Conservation (phyloP, 2,113 vertebrate species). For the Craseonycteris thonglongyai region DNA sequence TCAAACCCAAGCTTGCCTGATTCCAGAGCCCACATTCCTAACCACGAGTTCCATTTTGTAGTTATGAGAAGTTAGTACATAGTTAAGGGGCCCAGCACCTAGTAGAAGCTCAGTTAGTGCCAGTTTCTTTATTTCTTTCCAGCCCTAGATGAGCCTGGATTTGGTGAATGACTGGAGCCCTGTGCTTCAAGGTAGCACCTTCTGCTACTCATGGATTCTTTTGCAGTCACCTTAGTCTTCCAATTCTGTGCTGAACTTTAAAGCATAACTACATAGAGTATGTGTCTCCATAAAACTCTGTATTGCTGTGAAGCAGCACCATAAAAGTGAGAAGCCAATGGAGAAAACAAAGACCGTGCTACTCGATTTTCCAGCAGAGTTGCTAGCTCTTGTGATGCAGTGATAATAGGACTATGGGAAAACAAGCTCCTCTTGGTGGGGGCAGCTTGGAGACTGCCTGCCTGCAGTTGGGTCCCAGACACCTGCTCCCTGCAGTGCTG, state of each 20-base stretch:
- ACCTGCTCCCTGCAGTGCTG: not conserved
- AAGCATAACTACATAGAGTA: slow-evolving; percentile 10
- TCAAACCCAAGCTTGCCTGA: not conserved
- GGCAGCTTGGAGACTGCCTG: not conserved
- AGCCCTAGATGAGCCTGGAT: not conserved
- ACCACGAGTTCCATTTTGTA: rapidly evolving
- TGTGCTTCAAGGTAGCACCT: not conserved
- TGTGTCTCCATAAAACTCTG: slow-evolving; percentile 31
- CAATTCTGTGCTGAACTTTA: not conserved
- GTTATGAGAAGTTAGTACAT: not conserved
- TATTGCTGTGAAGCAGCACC: slow-evolving; percentile 7
- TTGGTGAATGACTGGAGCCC: not conserved
- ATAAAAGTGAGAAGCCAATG: slow-evolving; percentile 33
- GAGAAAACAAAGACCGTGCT: slow-evolving; percentile 31
- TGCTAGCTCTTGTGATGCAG: slow-evolving; percentile 24
- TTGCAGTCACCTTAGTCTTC: not conserved
- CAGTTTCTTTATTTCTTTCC: not conserved
- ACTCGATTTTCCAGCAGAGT: not conserved
- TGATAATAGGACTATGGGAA: not conserved
- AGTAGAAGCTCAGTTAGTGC: not conserved
- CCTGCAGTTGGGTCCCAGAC: not conserved
- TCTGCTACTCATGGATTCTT: not conserved
- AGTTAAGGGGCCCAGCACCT: too few species aligned
- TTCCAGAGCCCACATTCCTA: not conserved
- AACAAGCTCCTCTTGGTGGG: not conserved